Evolutionary conservation across 2,797 vertebrate genomes (phyloP).

Genomic region (Apogon hyalosoma): DNA sequence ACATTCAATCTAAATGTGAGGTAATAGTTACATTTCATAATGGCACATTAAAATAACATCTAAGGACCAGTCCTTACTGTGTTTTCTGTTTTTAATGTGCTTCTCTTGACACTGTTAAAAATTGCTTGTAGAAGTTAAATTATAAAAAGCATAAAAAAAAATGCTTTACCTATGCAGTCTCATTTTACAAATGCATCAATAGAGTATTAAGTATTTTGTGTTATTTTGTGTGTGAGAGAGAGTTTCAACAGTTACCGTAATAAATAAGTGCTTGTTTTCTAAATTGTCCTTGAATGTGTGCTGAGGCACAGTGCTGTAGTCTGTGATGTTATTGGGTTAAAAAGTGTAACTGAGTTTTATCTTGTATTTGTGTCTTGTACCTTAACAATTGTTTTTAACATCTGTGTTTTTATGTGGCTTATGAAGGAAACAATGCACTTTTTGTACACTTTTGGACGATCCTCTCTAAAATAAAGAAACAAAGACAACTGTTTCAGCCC

Average conservation of each 20-base stretch:
- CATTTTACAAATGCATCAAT: slow-evolving; percentile 50
- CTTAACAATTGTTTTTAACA: slow-evolving; percentile 59
- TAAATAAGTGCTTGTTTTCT: slow-evolving; percentile 62
- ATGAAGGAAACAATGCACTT: slow-evolving; percentile 71
- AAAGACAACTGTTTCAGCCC: slow-evolving; percentile 8
- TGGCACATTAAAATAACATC: slow-evolving; percentile 35
- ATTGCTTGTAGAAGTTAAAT: slow-evolving; percentile 73
- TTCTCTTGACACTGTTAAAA: slow-evolving; percentile 67
- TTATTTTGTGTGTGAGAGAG: slow-evolving; percentile 46
- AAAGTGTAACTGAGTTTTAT: slow-evolving; percentile 44
- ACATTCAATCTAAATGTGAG: slow-evolving; percentile 53
- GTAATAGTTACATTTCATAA: slow-evolving; percentile 29
- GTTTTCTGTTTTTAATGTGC: slow-evolving; percentile 46
- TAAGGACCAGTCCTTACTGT: slow-evolving; percentile 42
- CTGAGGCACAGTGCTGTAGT: slow-evolving; percentile 42
- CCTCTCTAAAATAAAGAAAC: slow-evolving; percentile 68
- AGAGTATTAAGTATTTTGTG: slow-evolving; percentile 53
- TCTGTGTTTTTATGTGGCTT: slow-evolving; percentile 54
- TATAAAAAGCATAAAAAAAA: slow-evolving; percentile 62
- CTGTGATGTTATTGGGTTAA: slow-evolving; percentile 49
- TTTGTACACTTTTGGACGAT: slow-evolving; percentile 67
- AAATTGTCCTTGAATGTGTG: slow-evolving; percentile 59
- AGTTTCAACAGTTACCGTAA: slow-evolving; percentile 33
- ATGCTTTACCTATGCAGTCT: slow-evolving; percentile 53
- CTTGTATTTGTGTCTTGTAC: slow-evolving; percentile 51